phyloP scores from a whole-genome alignment of 2,888 invertebrate genomes.

The Chouioia cunea region DNA sequence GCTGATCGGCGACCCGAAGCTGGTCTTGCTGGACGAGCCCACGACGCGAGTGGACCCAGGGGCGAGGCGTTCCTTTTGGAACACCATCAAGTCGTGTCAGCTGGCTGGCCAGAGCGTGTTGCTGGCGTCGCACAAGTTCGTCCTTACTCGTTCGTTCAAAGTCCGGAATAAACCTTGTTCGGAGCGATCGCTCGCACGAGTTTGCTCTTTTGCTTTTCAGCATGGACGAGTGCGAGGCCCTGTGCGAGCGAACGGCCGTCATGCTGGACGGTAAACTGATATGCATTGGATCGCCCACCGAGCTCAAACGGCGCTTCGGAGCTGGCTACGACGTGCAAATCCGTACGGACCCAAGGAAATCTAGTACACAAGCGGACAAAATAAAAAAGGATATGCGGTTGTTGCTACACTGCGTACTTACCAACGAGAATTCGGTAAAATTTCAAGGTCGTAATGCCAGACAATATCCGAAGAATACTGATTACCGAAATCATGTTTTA shows the following conservation, averaged over 20 bases:
- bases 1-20: constrained; percentile 77
- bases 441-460: constrained; percentile 5
- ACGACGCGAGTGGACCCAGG: constrained; percentile 80
- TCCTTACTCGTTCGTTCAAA: no score
- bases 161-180: no score
- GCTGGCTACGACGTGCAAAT: constrained; percentile 77
- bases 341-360: constrained; percentile 64
- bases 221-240: constrained; percentile 90
- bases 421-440: constrained; percentile 79
- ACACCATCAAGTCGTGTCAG: constrained; percentile 72
- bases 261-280: constrained; percentile 81
- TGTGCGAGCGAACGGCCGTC: constrained; percentile 83
- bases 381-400: constrained; percentile 71
- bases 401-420: constrained; percentile 74
- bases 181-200: no score
- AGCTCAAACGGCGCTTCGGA: constrained; percentile 79
- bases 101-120: constrained; percentile 73
- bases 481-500: constrained; percentile 48
- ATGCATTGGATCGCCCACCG: constrained; percentile 81
- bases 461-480: neutral
- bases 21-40: constrained; percentile 83
- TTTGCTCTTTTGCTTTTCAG: no score
- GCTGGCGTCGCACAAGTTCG: constrained; percentile 82
- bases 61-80: constrained; percentile 77
- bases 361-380: constrained; percentile 58